Base-by-base conservation (phyloP, 1,140 invertebrate genomes). In the Diprion similis region DNA sequence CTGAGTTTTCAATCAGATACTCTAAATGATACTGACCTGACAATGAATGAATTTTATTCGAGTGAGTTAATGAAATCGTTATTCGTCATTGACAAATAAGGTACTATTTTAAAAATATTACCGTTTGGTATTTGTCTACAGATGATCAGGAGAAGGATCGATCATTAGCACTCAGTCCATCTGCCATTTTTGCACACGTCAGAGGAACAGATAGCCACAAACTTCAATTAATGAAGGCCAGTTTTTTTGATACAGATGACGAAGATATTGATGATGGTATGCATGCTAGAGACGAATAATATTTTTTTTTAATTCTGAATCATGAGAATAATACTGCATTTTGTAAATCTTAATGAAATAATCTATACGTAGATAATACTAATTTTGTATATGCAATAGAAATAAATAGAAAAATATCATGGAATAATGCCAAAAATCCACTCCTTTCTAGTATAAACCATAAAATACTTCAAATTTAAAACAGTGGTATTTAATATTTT, bases 181-280 rank as follows among this genome's bases (percentile, higher is more conserved):
- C 89, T 0, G 85, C 89, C 3, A 84, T 87, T 59, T 83, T 93
- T n/a, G 92, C 92, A 3, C 87, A 89, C 17, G 84, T 90, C 70
- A 80, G 88, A 67, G 92, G 91, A 45, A 90, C 92, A 1, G 89
- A 92, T 76, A 87, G 91, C 37, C 90, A 92, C 75, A 93, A 91
- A 78, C 89, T 96, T 37, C 95, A 97, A 80, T 86, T 95, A 8
- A 96, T 96, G 95, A 97, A 97, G 83, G 94, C 94, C 0, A 95
- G 94, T 2, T 92, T 97, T 79, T 93, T 93, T 81, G 85, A 87
- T 17, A 84, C 82, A 15, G 89, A 90, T 19, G 76, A 76, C 19
- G 84, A 83, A 17, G 85, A 86, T 66, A 77, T 78, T n/a, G 73
- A 80, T 72, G 76, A 79, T 24, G 73, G 75, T 78, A 75, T 75